A percentile compares a stretch with the other conserved stretches of the same genome.
Evolutionary conservation across 2,888 invertebrate species (phyloP).

Genomic region (Apantesis nais): DNA sequence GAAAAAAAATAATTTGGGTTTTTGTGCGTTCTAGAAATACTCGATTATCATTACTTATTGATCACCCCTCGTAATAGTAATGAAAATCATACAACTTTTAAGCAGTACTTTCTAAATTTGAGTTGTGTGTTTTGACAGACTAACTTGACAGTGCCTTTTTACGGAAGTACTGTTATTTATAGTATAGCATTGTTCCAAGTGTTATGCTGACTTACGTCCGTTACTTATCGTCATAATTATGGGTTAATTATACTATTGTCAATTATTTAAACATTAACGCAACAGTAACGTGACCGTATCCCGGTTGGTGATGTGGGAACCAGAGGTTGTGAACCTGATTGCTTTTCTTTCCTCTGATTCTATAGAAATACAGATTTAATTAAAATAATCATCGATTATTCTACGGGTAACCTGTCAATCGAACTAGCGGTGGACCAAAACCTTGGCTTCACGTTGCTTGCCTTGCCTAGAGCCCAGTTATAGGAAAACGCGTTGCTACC

Average conservation of each 20-base stretch:
- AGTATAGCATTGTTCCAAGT: not conserved
- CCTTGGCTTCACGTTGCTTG: not conserved
- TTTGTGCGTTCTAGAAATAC: too few relatives aligned
- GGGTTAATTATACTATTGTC: conserved; percentile 12
- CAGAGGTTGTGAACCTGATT: not conserved
- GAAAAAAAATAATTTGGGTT: too few relatives aligned
- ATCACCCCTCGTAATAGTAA: conserved; percentile 11
- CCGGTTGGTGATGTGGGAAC: not conserved
- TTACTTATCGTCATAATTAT: not conserved
- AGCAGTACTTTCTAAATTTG: conserved; percentile 3
- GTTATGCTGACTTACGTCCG: conserved; percentile 1
- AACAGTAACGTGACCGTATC: not conserved
- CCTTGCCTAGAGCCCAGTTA: not conserved
- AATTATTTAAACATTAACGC: not conserved
- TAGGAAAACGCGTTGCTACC: not conserved
- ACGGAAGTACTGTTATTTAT: not conserved
- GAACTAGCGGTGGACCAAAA: not conserved
- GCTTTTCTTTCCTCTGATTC: not conserved
- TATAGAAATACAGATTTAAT: not conserved
- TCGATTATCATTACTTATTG: too few relatives aligned
- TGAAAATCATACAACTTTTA: not conserved
- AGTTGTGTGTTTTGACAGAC: not conserved
- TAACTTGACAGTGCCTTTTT: conserved; percentile 1
- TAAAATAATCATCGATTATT: not conserved
- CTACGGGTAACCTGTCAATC: not conserved